Conservation (phyloP, 1,140 invertebrate genomes). For the Hypothenemus hampei region DNA sequence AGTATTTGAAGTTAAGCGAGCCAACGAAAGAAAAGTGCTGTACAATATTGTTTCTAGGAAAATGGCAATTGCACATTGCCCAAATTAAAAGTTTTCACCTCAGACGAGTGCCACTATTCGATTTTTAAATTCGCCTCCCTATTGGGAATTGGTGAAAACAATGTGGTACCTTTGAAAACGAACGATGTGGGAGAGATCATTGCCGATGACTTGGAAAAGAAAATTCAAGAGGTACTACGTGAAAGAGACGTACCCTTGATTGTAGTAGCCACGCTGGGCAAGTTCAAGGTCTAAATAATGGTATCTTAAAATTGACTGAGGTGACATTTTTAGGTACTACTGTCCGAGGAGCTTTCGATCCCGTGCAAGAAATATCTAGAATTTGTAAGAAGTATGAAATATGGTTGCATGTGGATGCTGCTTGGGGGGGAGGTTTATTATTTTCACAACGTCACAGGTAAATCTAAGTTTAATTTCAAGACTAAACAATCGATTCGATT, state of each 20-base stretch:
- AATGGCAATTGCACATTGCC: constrained; percentile 38
- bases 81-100: constrained; percentile 48
- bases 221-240: constrained; percentile 47
- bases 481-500: not conserved
- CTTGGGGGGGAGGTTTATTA: constrained; percentile 64
- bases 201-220: constrained; percentile 48
- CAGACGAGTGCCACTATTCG: constrained; percentile 67
- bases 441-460: constrained; percentile 53
- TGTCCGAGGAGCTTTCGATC: constrained; percentile 60
- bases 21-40: not conserved
- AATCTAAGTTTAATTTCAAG: not conserved
- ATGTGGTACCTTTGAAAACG: constrained; percentile 41
- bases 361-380: constrained; percentile 55
- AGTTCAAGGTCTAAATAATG: no score
- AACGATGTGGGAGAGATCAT: constrained; percentile 55
- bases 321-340: no score
- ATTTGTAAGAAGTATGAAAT: constrained; percentile 57
- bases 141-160: constrained; percentile 48
- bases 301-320: no score
- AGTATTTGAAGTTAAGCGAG: constrained; percentile 23
- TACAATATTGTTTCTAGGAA: constrained; percentile 34
- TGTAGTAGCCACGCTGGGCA: constrained; percentile 60
- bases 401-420: constrained; percentile 69
- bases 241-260: constrained; percentile 52
- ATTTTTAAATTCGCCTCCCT: constrained; percentile 54